Evolutionary conservation across 2,797 vertebrate genomes (phyloP).

Genomic region (Fringilla coelebs): DNA sequence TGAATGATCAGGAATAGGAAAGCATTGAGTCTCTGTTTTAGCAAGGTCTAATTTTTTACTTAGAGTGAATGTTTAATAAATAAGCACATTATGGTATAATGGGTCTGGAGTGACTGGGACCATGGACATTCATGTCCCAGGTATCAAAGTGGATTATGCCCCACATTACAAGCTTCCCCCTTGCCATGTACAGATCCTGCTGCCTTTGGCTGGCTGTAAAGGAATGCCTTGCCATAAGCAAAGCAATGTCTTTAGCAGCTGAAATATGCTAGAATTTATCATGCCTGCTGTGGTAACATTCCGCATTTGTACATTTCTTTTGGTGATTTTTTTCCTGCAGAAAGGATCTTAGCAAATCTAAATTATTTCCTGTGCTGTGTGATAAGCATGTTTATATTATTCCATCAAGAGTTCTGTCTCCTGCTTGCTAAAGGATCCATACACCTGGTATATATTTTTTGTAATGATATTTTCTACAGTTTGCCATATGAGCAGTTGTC

Average conservation of each 20-base stretch:
- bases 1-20: not conserved
- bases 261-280: not conserved
- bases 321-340: not conserved
- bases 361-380: not conserved
- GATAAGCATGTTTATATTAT: not conserved
- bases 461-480: not conserved
- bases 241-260: not conserved
- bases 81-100: not conserved
- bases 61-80: not conserved
- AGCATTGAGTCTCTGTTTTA: not conserved
- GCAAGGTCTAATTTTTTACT: not conserved
- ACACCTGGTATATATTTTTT: not conserved
- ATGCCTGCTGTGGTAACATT: not conserved
- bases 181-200: not conserved
- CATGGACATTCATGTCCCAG: accelerated
- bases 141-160: not conserved
- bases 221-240: not conserved
- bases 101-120: not conserved
- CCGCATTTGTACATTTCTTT: not conserved
- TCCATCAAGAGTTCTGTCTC: not conserved
- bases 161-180: not conserved
- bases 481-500: not conserved
- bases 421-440: not conserved
- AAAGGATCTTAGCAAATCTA: not conserved
- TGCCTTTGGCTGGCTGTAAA: not conserved